Percentiles rank a stretch among this genome's conserved stretches.
These are phyloP conservation scores for Phyllotreta striolata DNA, from an alignment of 2,888 invertebrate genomes.

Conservation along the genomic window DNA sequence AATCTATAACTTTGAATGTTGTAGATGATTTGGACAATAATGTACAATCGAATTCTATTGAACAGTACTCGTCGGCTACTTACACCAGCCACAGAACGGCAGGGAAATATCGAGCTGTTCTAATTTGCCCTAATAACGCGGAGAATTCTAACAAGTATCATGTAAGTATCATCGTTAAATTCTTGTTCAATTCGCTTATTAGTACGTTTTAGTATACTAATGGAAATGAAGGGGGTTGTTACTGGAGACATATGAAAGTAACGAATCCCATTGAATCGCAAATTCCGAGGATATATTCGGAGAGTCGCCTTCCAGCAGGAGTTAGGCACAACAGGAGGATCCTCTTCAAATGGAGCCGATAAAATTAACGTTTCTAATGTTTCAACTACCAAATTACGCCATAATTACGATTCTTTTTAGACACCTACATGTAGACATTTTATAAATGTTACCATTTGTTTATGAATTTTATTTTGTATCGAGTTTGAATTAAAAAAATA, in stretches of 20 bases:
- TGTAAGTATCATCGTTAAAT: constrained; percentile 44
- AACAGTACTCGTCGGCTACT: constrained; percentile 31
- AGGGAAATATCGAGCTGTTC: constrained; percentile 51
- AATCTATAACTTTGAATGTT: constrained; percentile 19
- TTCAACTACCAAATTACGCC: constrained; percentile 31
- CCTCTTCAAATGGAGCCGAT: constrained; percentile 46
- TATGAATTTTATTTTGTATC: constrained; percentile 22
- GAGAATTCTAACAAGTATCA: constrained; percentile 50
- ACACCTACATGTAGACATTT: constrained; percentile 34
- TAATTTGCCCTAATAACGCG: constrained; percentile 58
- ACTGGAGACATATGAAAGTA: constrained; percentile 55
- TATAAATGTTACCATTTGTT: constrained; percentile 36
- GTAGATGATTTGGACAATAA: constrained; percentile 41
- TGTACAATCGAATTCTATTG: constrained; percentile 39
- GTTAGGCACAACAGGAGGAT: constrained; percentile 41
- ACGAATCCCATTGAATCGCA: constrained; percentile 46
- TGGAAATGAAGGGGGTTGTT: constrained; percentile 53
- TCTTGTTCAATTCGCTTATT: neutral
- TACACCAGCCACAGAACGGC: constrained; percentile 38
- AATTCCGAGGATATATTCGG: constrained; percentile 44
- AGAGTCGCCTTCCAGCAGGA: constrained; percentile 48
- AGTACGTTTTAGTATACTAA: constrained; percentile 47
- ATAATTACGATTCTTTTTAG: constrained; percentile 32
- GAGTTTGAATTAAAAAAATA: neutral
- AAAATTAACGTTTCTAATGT: constrained; percentile 16